phyloP scores from a whole-genome alignment of 2,888 invertebrate genomes.

The Macropis europaea region DNA sequence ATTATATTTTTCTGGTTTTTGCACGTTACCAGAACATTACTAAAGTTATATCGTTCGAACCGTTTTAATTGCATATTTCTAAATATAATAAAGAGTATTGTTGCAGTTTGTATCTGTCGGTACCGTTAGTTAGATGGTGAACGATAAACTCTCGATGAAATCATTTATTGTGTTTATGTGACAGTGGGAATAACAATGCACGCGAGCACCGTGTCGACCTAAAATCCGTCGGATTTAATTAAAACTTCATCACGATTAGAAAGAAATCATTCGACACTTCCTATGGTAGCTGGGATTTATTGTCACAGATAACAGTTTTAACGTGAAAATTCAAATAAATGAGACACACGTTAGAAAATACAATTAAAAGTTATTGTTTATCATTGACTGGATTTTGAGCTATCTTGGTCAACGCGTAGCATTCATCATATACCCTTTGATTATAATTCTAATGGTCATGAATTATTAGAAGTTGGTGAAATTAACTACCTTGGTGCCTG shows the following conservation, averaged over 20 bases:
- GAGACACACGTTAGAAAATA: background rate
- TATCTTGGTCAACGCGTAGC: too few species aligned
- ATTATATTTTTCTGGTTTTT: background rate
- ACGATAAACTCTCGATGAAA: background rate
- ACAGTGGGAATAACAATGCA: slow-evolving; percentile 16
- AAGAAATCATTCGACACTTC: slow-evolving; percentile 6
- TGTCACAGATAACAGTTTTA: background rate
- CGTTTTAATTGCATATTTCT: background rate
- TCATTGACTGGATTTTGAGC: too few species aligned
- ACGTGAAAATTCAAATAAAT: background rate
- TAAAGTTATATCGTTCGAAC: background rate
- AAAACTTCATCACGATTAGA: background rate
- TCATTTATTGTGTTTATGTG: slow-evolving; percentile 23
- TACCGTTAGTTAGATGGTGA: background rate
- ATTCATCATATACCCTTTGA: too few species aligned
- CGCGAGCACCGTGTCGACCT: slow-evolving; percentile 8
- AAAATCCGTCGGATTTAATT: slow-evolving; percentile 16
- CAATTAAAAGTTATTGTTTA: too few species aligned
- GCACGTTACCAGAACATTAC: background rate
- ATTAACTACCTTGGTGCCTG: too few species aligned
- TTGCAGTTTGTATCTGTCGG: background rate
- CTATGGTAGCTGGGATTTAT: background rate
- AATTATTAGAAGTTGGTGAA: too few species aligned
- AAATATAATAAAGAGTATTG: background rate
- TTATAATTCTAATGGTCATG: too few species aligned